phyloP scores from a whole-genome alignment of 2,888 invertebrate species.

The Eupithecia tripunctaria region DNA sequence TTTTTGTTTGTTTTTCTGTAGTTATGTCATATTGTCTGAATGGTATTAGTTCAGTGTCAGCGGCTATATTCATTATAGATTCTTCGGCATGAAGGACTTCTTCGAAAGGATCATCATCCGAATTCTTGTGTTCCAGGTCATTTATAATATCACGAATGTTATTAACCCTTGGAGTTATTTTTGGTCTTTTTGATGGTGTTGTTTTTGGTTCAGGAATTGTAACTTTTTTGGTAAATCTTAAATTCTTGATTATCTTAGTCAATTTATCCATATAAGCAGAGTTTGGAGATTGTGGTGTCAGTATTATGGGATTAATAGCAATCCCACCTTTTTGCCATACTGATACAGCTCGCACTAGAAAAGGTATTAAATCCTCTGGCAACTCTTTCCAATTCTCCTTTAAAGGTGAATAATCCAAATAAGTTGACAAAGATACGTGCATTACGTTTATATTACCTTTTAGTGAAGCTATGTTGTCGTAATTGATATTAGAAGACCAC shows the following conservation, averaged over 20 bases:
- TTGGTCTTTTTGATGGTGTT: constrained; percentile 28
- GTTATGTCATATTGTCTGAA: constrained; percentile 10
- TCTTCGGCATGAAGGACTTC: constrained; percentile 64
- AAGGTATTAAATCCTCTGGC: constrained; percentile 62
- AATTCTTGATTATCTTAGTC: constrained; percentile 51
- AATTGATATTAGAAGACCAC: constrained; percentile 51
- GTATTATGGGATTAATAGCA: constrained; percentile 67
- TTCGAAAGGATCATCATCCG: constrained; percentile 46
- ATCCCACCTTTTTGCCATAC: constrained; percentile 79
- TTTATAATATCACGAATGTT: constrained; percentile 77
- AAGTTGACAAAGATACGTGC: constrained; percentile 59
- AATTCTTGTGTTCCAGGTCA: constrained; percentile 59
- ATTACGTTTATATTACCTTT: constrained; percentile 57
- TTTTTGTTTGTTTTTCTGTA: constrained; percentile 6
- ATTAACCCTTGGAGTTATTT: constrained; percentile 59
- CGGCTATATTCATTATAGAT: constrained; percentile 41
- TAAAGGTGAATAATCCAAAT: constrained; percentile 68
- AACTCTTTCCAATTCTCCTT: constrained; percentile 64
- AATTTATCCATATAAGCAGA: constrained; percentile 56
- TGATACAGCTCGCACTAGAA: constrained; percentile 67
- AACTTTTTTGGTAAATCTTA: constrained; percentile 38
- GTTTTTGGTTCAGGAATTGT: constrained; percentile 24
- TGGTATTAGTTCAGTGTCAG: constrained; percentile 17
- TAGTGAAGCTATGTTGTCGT: constrained; percentile 39
- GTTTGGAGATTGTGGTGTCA: constrained; percentile 61